phyloP scores from a whole-genome alignment of 2,888 invertebrate species.

The Acanthopleura granulata region DNA sequence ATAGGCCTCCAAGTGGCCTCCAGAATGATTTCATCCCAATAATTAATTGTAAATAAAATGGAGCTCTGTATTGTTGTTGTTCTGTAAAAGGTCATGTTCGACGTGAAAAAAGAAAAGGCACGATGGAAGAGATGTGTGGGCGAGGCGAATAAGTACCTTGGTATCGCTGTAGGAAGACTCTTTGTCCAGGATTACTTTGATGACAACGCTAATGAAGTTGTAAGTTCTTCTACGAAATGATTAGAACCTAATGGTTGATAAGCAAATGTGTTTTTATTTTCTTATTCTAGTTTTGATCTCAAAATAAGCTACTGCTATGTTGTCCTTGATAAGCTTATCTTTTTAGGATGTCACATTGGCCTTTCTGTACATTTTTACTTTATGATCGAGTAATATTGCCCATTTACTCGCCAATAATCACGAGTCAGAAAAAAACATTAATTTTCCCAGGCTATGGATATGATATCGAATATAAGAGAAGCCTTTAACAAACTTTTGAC shows the following conservation, averaged over 20 bases:
- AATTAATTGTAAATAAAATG: not conserved
- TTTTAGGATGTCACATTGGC: not conserved
- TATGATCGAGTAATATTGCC: too few species aligned
- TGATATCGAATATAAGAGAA: constrained; percentile 87
- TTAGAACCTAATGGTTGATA: not conserved
- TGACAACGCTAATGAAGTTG: constrained; percentile 85
- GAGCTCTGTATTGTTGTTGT: not conserved
- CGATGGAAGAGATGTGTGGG: constrained; percentile 92
- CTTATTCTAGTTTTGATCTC: not conserved
- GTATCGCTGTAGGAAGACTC: constrained; percentile 92
- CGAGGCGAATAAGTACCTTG: constrained; percentile 86
- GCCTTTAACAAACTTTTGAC: constrained; percentile 88
- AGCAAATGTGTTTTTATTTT: not conserved
- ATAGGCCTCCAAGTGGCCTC: not conserved
- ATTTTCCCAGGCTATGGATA: constrained; percentile 77
- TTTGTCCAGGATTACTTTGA: constrained; percentile 91
- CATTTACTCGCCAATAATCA: too few species aligned
- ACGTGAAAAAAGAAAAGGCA: constrained; percentile 75
- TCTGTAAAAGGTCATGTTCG: constrained; percentile 61
- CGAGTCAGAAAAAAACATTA: not conserved
- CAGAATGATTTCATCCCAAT: not conserved
- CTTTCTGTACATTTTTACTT: too few species aligned
- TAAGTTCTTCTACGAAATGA: constrained; percentile 52
- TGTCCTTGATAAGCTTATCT: not conserved
- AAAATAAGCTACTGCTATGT: not conserved